phyloP scores from a whole-genome alignment of 2,888 invertebrate species.

The Zele albiditarsus region DNA sequence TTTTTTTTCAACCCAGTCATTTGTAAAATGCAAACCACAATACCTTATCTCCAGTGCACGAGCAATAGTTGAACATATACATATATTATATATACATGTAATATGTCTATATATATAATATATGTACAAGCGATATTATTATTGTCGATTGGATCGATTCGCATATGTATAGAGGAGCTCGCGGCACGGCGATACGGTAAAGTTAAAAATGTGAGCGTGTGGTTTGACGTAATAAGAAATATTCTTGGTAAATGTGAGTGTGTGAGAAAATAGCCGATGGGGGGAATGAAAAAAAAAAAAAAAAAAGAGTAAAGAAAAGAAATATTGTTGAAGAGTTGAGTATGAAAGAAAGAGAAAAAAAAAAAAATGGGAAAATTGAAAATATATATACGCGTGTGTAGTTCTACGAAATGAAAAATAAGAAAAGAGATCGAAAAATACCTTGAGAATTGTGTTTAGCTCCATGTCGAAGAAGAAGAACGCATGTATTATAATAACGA shows the following conservation, averaged over 20 bases:
- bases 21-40: constrained; percentile 1
- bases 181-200: background rate
- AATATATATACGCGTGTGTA: background rate
- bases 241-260: background rate
- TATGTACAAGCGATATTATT: constrained; percentile 1
- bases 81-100: background rate
- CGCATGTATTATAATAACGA: constrained; percentile 42
- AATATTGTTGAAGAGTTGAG: background rate
- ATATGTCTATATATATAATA: background rate
- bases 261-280: background rate
- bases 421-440: background rate
- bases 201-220: constrained; percentile 4
- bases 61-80: background rate
- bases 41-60: background rate
- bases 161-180: background rate
- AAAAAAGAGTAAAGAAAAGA: background rate
- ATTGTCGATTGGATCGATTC: constrained; percentile 9
- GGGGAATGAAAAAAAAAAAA: background rate
- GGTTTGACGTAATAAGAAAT: constrained; percentile 11
- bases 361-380: background rate
- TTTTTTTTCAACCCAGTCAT: constrained; percentile 9
- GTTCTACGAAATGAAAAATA: constrained; percentile 27
- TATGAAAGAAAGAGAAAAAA: background rate
- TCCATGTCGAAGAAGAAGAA: constrained; percentile 7
- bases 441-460: background rate